Percentiles rank a stretch among this genome's conserved stretches.
Evolutionary conservation across 2,888 invertebrate species (phyloP).

Genomic region (Papilio protenor): DNA sequence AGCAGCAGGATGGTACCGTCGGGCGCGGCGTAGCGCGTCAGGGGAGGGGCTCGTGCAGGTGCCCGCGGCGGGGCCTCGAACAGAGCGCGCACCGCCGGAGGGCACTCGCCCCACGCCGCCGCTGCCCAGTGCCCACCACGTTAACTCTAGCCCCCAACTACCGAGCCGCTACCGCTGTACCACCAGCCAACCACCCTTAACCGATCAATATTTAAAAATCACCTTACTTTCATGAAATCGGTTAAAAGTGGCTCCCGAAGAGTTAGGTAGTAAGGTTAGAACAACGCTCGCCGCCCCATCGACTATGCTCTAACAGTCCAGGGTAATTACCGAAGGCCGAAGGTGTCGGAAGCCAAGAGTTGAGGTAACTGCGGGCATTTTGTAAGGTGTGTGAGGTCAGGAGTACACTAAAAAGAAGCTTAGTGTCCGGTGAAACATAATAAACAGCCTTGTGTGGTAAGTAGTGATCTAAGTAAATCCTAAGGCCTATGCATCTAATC

Average conservation of each 20-base stretch:
- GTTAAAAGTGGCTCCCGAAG: conserved; percentile 51
- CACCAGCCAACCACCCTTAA: conserved; percentile 69
- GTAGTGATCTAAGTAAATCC: conserved; percentile 82
- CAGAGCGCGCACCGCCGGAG: conserved; percentile 83
- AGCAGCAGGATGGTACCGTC: conserved; percentile 86
- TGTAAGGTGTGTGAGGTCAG: conserved; percentile 83
- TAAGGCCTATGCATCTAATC: conserved; percentile 83
- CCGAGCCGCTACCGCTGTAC: conserved; percentile 62
- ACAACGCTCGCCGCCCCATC: conserved; percentile 73
- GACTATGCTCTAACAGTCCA: conserved; percentile 66
- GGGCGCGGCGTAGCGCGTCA: conserved; percentile 85
- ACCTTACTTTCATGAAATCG: background rate
- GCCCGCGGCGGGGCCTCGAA: conserved; percentile 78
- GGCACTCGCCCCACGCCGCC: conserved; percentile 79
- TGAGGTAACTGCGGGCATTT: conserved; percentile 84
- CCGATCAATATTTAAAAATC: conserved; percentile 51
- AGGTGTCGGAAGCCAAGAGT: conserved; percentile 83
- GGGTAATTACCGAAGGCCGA: conserved; percentile 77
- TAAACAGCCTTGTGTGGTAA: conserved; percentile 82
- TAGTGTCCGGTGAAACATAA: conserved; percentile 82
- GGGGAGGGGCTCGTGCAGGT: conserved; percentile 76
- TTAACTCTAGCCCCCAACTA: conserved; percentile 73
- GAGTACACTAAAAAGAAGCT: conserved; percentile 84
- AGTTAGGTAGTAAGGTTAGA: conserved; percentile 67
- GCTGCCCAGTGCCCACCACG: conserved; percentile 75